Percentiles rank a stretch among this genome's conserved stretches.
Conservation (phyloP, 2,113 vertebrate genomes). For the Limnothrissa miodon region DNA sequence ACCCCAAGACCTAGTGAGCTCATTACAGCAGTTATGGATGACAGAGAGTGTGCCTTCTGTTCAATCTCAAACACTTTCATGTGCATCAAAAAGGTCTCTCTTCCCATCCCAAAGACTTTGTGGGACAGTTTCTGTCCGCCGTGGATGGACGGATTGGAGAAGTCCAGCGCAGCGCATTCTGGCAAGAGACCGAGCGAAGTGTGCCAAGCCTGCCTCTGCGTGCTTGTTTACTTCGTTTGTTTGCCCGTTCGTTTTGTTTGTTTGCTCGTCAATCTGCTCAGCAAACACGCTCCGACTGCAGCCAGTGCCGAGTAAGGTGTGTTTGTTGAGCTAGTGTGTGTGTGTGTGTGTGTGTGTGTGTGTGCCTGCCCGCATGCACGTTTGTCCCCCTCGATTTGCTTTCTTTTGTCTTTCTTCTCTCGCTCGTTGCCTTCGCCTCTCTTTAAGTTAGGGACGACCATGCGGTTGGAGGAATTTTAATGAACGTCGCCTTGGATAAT, state of each 20-base stretch:
- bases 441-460: slow-evolving; percentile 43
- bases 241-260: neutral
- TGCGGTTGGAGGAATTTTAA: slow-evolving; percentile 56
- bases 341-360: slow-evolving; percentile 2
- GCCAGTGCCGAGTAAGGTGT: slow-evolving; percentile 1
- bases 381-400: slow-evolving; percentile 10
- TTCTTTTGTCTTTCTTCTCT: slow-evolving; percentile 21
- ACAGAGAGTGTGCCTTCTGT: neutral
- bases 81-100: neutral
- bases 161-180: neutral
- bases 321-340: neutral
- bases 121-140: neutral
- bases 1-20: too few relatives aligned
- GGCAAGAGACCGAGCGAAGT: neutral
- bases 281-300: neutral
- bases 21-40: neutral
- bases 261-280: neutral
- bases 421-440: slow-evolving; percentile 5
- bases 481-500: slow-evolving; percentile 61
- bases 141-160: neutral
- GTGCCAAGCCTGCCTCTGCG: neutral
- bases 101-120: neutral
- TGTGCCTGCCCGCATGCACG: neutral
- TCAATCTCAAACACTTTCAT: neutral
- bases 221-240: slow-evolving; percentile 6